A percentile compares a stretch with the other conserved stretches of the same genome.
These are phyloP conservation scores for Panthera tigris DNA, from an alignment of 2,113 vertebrate genomes.

Conservation along the genomic window DNA sequence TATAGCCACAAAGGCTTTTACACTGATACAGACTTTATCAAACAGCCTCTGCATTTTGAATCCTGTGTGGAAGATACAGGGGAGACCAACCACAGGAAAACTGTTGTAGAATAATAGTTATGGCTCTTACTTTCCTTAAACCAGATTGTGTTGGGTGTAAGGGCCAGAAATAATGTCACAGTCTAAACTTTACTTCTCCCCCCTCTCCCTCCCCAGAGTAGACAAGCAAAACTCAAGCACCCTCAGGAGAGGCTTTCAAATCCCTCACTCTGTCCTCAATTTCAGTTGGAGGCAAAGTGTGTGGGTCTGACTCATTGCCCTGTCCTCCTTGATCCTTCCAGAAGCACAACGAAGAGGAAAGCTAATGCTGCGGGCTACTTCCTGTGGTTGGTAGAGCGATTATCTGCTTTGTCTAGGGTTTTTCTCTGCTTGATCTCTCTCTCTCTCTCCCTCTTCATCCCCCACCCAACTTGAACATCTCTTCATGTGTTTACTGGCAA, in stretches of 20 bases:
- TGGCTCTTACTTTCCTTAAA: background rate
- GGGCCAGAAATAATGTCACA: background rate
- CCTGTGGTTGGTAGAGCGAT: background rate
- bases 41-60: background rate
- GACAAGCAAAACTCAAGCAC: background rate
- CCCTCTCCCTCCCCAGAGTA: background rate
- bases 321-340: too few species aligned
- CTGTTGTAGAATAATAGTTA: background rate
- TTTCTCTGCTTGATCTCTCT: background rate
- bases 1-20: background rate
- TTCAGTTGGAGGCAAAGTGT: background rate
- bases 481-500: background rate
- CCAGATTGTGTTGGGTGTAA: background rate
- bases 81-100: background rate
- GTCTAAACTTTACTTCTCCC: background rate
- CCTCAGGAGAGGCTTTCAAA: background rate
- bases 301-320: background rate
- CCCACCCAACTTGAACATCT: background rate
- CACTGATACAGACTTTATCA: background rate
- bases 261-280: background rate
- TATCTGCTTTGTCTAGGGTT: background rate
- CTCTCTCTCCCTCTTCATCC: background rate
- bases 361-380: background rate
- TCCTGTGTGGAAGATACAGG: background rate
- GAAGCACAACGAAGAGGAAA: background rate